These are phyloP conservation scores for Centroberyx gerrardi DNA, from an alignment of 2,797 vertebrate species.

Conservation along the genomic window DNA sequence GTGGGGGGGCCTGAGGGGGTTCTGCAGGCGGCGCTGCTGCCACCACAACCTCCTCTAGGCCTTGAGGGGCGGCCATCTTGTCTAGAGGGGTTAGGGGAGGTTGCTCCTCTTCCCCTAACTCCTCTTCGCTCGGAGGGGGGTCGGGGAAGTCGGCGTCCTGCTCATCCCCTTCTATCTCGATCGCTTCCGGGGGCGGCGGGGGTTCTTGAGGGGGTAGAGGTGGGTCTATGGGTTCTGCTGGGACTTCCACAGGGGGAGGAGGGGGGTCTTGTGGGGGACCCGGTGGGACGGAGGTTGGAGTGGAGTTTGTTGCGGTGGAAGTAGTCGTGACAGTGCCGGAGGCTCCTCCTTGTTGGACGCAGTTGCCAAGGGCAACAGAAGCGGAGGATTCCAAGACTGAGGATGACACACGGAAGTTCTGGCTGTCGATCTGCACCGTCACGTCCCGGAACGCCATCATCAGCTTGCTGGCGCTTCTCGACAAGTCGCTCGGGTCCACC, in stretches of 20 bases:
- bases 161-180: conserved; percentile 65
- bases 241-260: conserved; percentile 56
- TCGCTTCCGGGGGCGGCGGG: conserved; percentile 75
- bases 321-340: conserved; percentile 48
- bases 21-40: conserved; percentile 47
- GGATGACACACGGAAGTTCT: conserved; percentile 96
- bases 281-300: conserved; percentile 30
- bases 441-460: conserved; percentile 99
- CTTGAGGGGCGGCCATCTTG: conserved; percentile 72
- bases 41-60: conserved; percentile 52
- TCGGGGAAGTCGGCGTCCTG: conserved; percentile 83
- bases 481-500: conserved; percentile 84
- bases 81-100: conserved; percentile 79
- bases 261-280: conserved; percentile 58
- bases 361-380: conserved; percentile 93
- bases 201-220: conserved; percentile 79
- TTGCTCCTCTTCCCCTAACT: conserved; percentile 72
- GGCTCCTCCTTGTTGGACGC: conserved; percentile 80
- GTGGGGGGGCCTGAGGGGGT: conserved; percentile 40
- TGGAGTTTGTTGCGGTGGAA: conserved; percentile 52
- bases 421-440: conserved; percentile 96
- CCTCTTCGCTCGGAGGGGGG: conserved; percentile 84
- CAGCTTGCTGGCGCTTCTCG: conserved; percentile 93
- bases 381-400: conserved; percentile 90
- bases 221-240: conserved; percentile 63